These are phyloP conservation scores for Loriculus beryllinus DNA, from an alignment of 2,797 vertebrate species.

Conservation along the genomic window DNA sequence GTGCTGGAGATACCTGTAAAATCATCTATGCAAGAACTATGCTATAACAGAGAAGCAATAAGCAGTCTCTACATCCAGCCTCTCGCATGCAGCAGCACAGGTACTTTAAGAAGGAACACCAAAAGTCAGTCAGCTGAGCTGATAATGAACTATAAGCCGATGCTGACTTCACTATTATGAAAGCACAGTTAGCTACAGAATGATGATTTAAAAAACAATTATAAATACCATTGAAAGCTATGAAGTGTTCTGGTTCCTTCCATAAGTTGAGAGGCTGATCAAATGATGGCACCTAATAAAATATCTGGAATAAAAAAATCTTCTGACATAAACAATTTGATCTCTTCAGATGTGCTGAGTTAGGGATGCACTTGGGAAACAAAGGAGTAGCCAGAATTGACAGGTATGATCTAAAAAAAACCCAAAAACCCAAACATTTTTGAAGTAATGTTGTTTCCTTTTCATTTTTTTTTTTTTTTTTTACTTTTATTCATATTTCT, in stretches of 20 bases:
- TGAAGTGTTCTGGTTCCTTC: neutral
- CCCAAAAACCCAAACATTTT: neutral
- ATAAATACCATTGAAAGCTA: neutral
- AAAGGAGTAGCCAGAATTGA: neutral
- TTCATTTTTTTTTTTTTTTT: neutral
- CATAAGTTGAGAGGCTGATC: neutral
- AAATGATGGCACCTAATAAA: neutral
- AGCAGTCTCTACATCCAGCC: neutral
- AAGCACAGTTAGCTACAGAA: neutral
- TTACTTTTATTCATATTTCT: neutral
- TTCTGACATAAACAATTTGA: neutral
- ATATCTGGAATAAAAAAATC: neutral
- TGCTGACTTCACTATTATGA: neutral
- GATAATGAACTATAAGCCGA: neutral
- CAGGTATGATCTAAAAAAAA: neutral
- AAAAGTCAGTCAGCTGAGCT: neutral
- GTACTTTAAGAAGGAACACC: neutral
- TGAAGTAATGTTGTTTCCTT: accelerated
- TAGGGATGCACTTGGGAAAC: neutral
- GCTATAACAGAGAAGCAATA: neutral
- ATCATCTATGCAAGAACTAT: neutral
- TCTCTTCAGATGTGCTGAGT: neutral
- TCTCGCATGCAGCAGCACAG: neutral
- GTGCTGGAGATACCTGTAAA: neutral
- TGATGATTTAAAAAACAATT: neutral